Conservation (phyloP, 2,113 vertebrate genomes). For the Anoura caudifer region DNA sequence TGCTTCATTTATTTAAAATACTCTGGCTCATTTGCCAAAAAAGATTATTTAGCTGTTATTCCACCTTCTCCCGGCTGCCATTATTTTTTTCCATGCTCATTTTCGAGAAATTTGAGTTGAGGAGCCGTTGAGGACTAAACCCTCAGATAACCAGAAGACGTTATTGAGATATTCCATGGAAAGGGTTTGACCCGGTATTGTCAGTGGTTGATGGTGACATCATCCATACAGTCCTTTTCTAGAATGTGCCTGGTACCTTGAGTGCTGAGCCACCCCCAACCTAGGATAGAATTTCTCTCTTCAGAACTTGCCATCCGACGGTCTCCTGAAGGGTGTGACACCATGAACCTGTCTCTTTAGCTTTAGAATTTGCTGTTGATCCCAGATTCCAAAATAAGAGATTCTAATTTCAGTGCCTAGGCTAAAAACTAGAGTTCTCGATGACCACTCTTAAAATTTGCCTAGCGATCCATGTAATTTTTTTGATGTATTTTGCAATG, state of each 20-base stretch:
- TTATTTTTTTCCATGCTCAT: not conserved
- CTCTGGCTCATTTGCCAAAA: not conserved
- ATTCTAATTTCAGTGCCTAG: slow-evolving; percentile 4
- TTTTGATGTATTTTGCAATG: not conserved
- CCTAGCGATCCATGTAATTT: not conserved
- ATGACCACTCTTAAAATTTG: not conserved
- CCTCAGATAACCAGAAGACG: not conserved
- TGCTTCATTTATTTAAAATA: slow-evolving; percentile 10
- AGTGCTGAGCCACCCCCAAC: not conserved
- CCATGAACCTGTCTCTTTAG: not conserved
- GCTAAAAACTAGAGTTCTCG: not conserved
- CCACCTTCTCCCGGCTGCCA: not conserved
- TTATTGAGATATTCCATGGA: not conserved
- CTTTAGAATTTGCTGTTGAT: slow-evolving; percentile 3
- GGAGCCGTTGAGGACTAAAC: not conserved
- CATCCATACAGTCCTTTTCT: not conserved
- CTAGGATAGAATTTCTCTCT: not conserved
- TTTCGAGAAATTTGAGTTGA: slow-evolving; percentile 21
- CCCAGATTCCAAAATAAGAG: not conserved
- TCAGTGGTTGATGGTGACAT: not conserved
- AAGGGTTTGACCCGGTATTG: not conserved
- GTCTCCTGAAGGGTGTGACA: not conserved
- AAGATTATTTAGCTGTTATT: not conserved
- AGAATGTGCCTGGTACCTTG: not conserved
- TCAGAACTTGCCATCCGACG: not conserved